These are phyloP conservation scores for Anguilla obscura DNA, from an alignment of 2,797 vertebrate species.

Conservation along the genomic window DNA sequence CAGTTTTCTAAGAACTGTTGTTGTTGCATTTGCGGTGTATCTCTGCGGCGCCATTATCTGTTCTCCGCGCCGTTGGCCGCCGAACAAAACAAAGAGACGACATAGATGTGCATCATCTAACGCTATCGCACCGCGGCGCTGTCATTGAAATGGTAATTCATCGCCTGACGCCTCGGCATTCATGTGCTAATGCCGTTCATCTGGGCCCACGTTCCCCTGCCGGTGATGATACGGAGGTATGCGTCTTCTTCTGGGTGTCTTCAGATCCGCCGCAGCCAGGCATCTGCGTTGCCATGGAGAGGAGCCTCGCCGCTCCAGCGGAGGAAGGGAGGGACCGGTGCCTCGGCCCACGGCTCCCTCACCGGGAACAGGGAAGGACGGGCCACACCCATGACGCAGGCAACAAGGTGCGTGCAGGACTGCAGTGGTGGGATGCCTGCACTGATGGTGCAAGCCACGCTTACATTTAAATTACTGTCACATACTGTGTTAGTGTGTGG, in stretches of 20 bases:
- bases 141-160: conserved; percentile 21
- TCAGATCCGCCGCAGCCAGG: conserved; percentile 70
- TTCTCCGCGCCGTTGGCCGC: background rate
- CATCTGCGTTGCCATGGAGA: conserved; percentile 69
- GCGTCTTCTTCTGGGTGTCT: conserved; percentile 63
- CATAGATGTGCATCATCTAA: conserved; percentile 1
- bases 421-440: background rate
- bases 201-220: background rate
- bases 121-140: background rate
- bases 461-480: background rate
- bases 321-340: conserved; percentile 69
- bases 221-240: background rate
- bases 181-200: conserved; percentile 2
- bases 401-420: background rate
- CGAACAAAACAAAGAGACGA: background rate
- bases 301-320: conserved; percentile 63
- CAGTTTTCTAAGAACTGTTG: background rate
- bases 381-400: background rate
- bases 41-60: background rate
- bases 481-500: background rate
- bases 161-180: background rate
- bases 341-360: conserved; percentile 42
- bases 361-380: background rate
- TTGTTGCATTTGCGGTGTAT: background rate
- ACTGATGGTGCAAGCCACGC: background rate